Base-by-base conservation (phyloP, 2,797 vertebrate genomes). In the Poecilia gillii region DNA sequence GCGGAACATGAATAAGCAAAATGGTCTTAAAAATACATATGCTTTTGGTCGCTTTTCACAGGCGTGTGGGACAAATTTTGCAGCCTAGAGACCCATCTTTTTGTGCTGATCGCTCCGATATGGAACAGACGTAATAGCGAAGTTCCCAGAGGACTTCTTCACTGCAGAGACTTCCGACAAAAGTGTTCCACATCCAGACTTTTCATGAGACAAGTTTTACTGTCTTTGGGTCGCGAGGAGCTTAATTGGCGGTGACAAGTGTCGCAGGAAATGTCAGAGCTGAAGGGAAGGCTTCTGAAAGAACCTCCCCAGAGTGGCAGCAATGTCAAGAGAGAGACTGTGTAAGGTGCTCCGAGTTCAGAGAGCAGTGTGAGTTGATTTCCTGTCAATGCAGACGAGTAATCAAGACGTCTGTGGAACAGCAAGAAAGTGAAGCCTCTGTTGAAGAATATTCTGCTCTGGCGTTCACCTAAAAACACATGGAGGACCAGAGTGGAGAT, bases 1-100 rank as follows among this genome's bases (percentile, higher is more conserved):
- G 71, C 79, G 62, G 18, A 68, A 45, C 82, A 91, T 93, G 79
- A 94, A 94, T 93, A 87, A 91, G 46, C 72, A 86, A 93, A 90
- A 84, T 75, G 25, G 53, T 84, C 80, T 91, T 83, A 90, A 92
- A 93, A 88, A 92, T 91, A 80, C 73, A 93, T 90, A 78, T 41
- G 75, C 74, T 77, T 84, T 86, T 81, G 73, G 87, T 88, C 82
- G 71, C 70, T 73, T 53, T 73, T 47, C 64, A 74, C 45, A 28
- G 81, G 71, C 57, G 53, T 73, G 23, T 8, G 68, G 46, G 77
- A 41, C 14, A 73, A 85, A 9, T 83, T 78, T 59, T 78, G 3
- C 25, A 51, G 77, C 85, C 45, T 53, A 41, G 76, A 74, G 41
- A 49, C 33, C 45, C 31, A 80, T 87, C 28, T 72, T 82, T 62